phyloP scores from a whole-genome alignment of 2,888 invertebrate species.

The Xylota sylvarum region DNA sequence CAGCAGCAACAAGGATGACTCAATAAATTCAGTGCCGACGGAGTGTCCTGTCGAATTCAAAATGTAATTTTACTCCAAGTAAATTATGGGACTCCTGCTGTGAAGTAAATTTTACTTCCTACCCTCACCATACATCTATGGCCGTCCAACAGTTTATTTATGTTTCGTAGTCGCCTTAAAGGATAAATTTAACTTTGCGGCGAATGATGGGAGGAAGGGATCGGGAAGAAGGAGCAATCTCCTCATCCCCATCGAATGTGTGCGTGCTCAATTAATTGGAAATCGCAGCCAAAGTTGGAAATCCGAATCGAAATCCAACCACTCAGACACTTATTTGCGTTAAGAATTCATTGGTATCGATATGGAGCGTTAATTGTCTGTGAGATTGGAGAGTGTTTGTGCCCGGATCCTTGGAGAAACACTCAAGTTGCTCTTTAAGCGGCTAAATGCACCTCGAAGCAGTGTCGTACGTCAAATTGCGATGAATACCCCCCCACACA shows the following conservation, averaged over 20 bases:
- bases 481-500: background rate
- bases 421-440: constrained; percentile 22
- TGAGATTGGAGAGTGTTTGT: constrained; percentile 18
- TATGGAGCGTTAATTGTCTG: constrained; percentile 54
- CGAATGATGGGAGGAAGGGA: background rate
- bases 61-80: constrained; percentile 61
- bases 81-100: constrained; percentile 53
- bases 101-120: constrained; percentile 26
- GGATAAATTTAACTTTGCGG: constrained; percentile 33
- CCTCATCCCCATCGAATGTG: background rate
- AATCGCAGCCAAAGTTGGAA: constrained; percentile 25
- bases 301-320: constrained; percentile 17
- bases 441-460: constrained; percentile 27
- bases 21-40: constrained; percentile 66
- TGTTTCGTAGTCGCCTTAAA: constrained; percentile 46
- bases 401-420: constrained; percentile 24
- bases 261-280: constrained; percentile 62
- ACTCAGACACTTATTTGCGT: constrained; percentile 34
- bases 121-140: background rate
- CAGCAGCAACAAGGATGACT: constrained; percentile 59
- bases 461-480: constrained; percentile 21
- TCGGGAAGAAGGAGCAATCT: background rate
- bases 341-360: constrained; percentile 47
- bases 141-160: constrained; percentile 18
- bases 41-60: constrained; percentile 58